Percentiles rank a stretch among this genome's conserved stretches.
Conservation (phyloP, 2,888 invertebrate species). For the Tenthredo scrophulariae region DNA sequence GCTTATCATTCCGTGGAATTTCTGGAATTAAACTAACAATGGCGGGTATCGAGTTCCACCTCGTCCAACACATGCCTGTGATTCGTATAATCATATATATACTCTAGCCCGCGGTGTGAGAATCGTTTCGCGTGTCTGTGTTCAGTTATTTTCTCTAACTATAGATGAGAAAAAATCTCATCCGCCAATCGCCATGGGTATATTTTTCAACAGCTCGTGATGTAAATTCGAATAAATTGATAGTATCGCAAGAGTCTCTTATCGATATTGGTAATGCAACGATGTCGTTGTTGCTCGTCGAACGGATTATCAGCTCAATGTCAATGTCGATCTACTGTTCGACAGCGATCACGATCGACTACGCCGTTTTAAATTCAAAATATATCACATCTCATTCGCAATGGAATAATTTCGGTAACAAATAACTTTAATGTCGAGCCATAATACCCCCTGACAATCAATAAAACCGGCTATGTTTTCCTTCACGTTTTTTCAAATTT, state of each 20-base stretch:
- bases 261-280: conserved; percentile 21
- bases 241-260: neutral
- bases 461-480: neutral
- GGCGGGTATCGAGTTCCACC: neutral
- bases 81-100: neutral
- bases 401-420: conserved; percentile 17
- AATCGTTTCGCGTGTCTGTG: neutral
- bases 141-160: neutral
- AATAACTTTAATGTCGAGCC: neutral
- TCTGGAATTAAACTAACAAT: neutral
- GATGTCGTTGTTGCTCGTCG: neutral
- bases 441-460: neutral
- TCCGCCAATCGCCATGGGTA: neutral
- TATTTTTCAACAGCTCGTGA: neutral
- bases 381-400: neutral
- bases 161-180: neutral
- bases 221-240: conserved; percentile 18
- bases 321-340: conserved; percentile 3
- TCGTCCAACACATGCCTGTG: neutral
- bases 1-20: neutral
- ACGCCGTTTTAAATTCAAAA: conserved; percentile 3
- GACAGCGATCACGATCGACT: conserved; percentile 33
- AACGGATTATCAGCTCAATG: conserved; percentile 39
- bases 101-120: neutral
- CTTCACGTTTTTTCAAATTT: neutral